phyloP scores from a whole-genome alignment of 1,140 invertebrate genomes.

The Lutraria rhynchaena region DNA sequence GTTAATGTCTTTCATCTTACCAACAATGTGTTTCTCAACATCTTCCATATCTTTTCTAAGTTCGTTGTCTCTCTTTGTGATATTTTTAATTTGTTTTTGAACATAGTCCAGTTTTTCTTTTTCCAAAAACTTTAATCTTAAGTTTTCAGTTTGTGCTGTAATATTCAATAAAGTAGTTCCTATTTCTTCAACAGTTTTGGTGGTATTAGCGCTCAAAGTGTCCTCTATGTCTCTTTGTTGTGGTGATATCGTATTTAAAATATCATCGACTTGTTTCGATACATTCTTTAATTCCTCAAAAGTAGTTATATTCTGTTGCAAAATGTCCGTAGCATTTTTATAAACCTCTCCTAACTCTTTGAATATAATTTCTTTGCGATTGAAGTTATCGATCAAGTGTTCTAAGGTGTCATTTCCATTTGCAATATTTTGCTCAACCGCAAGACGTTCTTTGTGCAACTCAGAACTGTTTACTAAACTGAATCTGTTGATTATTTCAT shows the following conservation, averaged over 20 bases:
- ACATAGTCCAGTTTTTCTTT: slow-evolving; percentile 33
- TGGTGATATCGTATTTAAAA: neutral
- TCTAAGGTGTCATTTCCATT: neutral
- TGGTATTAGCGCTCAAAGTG: neutral
- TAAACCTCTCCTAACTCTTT: neutral
- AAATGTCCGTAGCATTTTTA: neutral
- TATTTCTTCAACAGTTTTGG: neutral
- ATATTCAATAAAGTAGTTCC: neutral
- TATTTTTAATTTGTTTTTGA: neutral
- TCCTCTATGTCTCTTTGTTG: neutral
- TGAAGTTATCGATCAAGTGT: neutral
- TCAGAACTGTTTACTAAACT: neutral
- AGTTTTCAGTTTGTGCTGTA: neutral
- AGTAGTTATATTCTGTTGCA: neutral
- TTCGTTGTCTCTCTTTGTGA: neutral
- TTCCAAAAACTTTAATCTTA: slow-evolving; percentile 8
- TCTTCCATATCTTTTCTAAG: neutral
- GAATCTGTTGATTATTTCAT: neutral
- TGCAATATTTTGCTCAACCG: neutral
- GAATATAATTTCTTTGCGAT: neutral
- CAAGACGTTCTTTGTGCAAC: neutral
- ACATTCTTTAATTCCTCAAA: neutral
- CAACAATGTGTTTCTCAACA: neutral
- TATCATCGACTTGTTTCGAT: neutral
- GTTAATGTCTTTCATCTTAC: neutral